These are phyloP conservation scores for Nixonia krombeini DNA, from an alignment of 1,140 invertebrate genomes.

Conservation along the genomic window DNA sequence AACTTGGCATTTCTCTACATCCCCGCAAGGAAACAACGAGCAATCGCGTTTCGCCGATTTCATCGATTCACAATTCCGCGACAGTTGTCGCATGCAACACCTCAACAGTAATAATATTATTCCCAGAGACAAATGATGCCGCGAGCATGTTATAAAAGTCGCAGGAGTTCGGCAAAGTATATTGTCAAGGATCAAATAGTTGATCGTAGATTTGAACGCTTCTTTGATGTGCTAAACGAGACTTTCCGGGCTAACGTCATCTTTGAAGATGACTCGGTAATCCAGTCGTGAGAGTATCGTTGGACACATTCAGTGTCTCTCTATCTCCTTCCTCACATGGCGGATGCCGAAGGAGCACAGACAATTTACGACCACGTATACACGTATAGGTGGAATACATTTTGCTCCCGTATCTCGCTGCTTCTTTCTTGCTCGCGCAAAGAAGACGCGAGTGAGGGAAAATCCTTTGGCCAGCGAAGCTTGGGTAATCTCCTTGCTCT, in stretches of 20 bases:
- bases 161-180: too few species aligned
- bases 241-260: conserved; percentile 14
- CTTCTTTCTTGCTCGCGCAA: conserved; percentile 37
- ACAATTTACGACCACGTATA: conserved; percentile 40
- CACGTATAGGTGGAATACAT: conserved; percentile 26
- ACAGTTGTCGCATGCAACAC: too few species aligned
- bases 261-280: conserved; percentile 12
- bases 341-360: conserved; percentile 14
- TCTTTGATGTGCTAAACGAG: conserved; percentile 23
- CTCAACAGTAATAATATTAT: too few species aligned
- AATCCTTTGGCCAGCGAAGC: conserved; percentile 68
- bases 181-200: conserved; percentile 8
- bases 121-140: too few species aligned
- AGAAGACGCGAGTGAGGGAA: conserved; percentile 53
- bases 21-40: conserved; percentile 18
- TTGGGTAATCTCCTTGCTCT: conserved; percentile 66
- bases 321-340: conserved; percentile 4
- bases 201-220: conserved; percentile 24
- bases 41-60: conserved; percentile 47
- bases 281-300: conserved; percentile 15
- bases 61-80: conserved; percentile 1
- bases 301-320: conserved; percentile 14
- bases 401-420: conserved; percentile 23
- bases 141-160: too few species aligned
- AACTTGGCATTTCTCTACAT: conserved; percentile 55